A percentile compares a stretch with the other conserved stretches of the same genome.
Conservation (phyloP, 2,797 vertebrate genomes). For the Platyrinchus mystaceus region DNA sequence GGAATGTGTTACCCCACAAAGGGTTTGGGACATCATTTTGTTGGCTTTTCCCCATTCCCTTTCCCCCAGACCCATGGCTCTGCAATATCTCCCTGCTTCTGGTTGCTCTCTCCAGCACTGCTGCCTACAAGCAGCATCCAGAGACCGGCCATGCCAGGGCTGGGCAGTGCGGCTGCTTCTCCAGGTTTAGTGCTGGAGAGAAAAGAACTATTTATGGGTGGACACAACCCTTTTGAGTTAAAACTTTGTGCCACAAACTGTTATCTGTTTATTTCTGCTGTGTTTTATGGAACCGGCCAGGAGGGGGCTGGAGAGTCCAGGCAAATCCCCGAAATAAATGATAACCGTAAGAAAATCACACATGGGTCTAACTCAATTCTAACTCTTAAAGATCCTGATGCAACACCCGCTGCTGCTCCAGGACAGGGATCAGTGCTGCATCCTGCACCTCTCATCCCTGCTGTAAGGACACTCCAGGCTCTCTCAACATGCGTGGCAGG, state of each 20-base stretch:
- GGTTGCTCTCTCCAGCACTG: background rate
- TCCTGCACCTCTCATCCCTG: background rate
- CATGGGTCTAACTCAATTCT: background rate
- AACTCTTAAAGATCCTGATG: background rate
- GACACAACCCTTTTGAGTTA: background rate
- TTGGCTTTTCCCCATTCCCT: background rate
- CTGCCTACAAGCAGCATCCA: background rate
- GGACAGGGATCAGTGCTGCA: background rate
- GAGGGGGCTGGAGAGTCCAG: constrained; percentile 33
- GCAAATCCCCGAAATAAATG: background rate
- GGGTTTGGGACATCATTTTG: background rate
- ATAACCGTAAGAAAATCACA: background rate
- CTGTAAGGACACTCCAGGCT: background rate
- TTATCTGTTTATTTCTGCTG: background rate
- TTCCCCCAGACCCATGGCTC: background rate
- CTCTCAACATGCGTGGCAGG: fast-evolving
- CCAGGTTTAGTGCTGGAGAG: background rate
- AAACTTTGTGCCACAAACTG: background rate
- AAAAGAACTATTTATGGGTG: background rate
- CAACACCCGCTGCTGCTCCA: background rate
- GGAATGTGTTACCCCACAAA: background rate
- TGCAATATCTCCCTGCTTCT: background rate
- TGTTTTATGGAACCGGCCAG: background rate
- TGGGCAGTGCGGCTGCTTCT: fast-evolving
- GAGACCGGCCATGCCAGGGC: background rate